A percentile compares a stretch with the other conserved stretches of the same genome.
Evolutionary conservation across 1,140 invertebrate genomes (phyloP).

Genomic region (Drosophila hydei): DNA sequence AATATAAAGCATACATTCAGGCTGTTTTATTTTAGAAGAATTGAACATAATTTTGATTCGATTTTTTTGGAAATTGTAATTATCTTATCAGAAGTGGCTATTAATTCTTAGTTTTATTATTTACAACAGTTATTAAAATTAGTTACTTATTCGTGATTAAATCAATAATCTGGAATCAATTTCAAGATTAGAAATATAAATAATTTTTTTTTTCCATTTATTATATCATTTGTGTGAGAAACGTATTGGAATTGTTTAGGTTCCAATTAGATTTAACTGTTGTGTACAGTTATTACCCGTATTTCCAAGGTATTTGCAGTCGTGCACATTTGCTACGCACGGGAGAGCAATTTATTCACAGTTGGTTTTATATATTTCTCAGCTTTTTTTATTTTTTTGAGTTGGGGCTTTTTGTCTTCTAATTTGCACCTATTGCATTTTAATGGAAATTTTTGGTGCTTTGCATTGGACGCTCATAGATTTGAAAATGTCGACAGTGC

Average conservation of each 20-base stretch:
- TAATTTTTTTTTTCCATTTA: no score
- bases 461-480: constrained; percentile 78
- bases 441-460: constrained; percentile 68
- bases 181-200: no score
- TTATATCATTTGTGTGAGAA: no score
- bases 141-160: no score
- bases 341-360: constrained; percentile 17
- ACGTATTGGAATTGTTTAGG: no score
- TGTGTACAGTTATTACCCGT: not conserved
- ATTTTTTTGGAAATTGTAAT: no score
- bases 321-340: not conserved
- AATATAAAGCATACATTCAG: constrained; percentile 26
- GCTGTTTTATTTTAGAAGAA: not conserved
- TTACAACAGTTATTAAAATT: no score
- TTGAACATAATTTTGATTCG: no score
- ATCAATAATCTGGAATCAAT: no score
- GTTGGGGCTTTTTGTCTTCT: constrained; percentile 53
- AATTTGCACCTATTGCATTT: constrained; percentile 79
- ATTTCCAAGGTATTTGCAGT: constrained; percentile 15
- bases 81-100: no score
- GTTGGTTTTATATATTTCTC: constrained; percentile 32
- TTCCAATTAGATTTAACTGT: no score
- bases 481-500: constrained; percentile 75
- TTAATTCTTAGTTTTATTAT: no score
- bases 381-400: constrained; percentile 23